These are phyloP conservation scores for Lepidurus apus DNA, from an alignment of 1,140 invertebrate species.

Conservation along the genomic window DNA sequence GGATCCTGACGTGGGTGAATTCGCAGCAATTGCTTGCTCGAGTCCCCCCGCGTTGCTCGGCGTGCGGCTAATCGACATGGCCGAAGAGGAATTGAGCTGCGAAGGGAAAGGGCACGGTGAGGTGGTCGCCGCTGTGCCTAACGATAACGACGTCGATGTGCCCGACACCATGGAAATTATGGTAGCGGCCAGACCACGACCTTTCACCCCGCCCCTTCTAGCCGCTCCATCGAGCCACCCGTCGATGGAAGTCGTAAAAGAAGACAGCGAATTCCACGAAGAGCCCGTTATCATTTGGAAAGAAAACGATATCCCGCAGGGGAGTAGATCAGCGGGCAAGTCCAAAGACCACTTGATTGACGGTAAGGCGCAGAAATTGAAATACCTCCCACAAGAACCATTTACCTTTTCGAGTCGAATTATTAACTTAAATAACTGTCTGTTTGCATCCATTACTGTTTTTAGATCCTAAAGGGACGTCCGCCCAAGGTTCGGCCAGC, in stretches of 20 bases:
- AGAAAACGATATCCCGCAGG: conserved; percentile 51
- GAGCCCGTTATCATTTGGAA: conserved; percentile 77
- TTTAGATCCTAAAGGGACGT: not conserved
- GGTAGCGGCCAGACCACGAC: conserved; percentile 36
- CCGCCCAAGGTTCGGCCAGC: conserved; percentile 15
- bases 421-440: not conserved
- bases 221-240: not conserved
- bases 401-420: not conserved
- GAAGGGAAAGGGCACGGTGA: conserved; percentile 45
- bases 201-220: conserved; percentile 40
- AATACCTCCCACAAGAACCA: not conserved
- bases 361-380: not conserved
- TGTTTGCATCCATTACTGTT: not conserved
- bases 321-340: conserved; percentile 29
- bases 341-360: conserved; percentile 35
- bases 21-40: conserved; percentile 56
- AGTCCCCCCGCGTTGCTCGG: conserved; percentile 62
- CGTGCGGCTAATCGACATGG: conserved; percentile 62
- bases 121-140: conserved; percentile 22
- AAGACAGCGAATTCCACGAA: conserved; percentile 25
- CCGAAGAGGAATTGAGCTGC: conserved; percentile 71
- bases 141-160: conserved; percentile 43
- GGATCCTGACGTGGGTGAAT: not conserved
- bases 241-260: conserved; percentile 50
- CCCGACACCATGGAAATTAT: conserved; percentile 39